Evolutionary conservation across 2,888 invertebrate genomes (phyloP).

Genomic region (Omphaloscelis lunosa): DNA sequence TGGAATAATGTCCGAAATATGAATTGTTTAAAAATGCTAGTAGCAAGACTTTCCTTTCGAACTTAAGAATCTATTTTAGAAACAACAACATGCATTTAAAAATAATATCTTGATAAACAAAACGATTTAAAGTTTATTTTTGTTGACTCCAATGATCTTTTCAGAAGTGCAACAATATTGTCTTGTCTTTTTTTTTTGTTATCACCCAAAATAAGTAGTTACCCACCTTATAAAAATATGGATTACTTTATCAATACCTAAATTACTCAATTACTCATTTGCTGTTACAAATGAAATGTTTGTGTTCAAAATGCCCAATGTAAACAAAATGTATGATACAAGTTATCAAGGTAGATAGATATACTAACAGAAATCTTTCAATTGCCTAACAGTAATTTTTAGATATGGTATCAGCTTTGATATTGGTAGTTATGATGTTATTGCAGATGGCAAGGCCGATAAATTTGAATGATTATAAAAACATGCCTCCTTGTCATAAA

Average conservation of each 20-base stretch:
- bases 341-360: conserved; percentile 64
- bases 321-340: conserved; percentile 53
- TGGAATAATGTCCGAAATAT: neutral
- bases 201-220: conserved; percentile 25
- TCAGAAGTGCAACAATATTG: conserved; percentile 5
- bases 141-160: neutral
- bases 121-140: neutral
- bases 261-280: neutral
- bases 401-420: conserved; percentile 30
- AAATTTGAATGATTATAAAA: conserved; percentile 2
- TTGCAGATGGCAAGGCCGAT: conserved; percentile 19
- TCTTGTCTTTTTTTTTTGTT: conserved; percentile 1
- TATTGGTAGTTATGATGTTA: conserved; percentile 26
- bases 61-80: neutral
- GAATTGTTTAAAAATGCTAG: neutral
- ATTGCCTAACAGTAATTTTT: conserved; percentile 34
- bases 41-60: neutral
- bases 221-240: conserved; percentile 36
- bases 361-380: conserved; percentile 46
- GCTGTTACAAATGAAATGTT: conserved; percentile 33
- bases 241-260: conserved; percentile 38
- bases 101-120: neutral
- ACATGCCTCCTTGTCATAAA: neutral
- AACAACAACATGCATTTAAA: conserved; percentile 1
- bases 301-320: conserved; percentile 44